Conservation (phyloP, 2,888 invertebrate species). For the Nomada fucata region DNA sequence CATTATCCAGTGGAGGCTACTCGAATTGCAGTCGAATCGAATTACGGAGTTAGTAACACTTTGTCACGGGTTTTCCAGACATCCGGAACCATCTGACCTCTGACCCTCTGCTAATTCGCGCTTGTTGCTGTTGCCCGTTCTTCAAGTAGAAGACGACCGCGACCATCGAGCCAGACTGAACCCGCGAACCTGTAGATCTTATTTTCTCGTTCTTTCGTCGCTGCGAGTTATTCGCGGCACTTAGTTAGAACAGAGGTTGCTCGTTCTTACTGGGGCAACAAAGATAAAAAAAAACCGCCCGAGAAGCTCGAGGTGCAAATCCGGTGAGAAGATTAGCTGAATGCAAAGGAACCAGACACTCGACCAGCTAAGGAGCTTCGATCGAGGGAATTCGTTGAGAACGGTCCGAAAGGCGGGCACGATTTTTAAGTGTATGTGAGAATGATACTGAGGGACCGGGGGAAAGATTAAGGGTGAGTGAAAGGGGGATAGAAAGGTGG, state of each 20-base stretch:
- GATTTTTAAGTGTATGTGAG: slow-evolving; percentile 51
- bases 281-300: slow-evolving; percentile 14
- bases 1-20: slow-evolving; percentile 43
- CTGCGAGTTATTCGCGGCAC: slow-evolving; percentile 28
- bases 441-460: slow-evolving; percentile 12
- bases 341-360: slow-evolving; percentile 60
- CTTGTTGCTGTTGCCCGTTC: neutral
- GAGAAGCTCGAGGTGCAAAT: slow-evolving; percentile 49
- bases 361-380: slow-evolving; percentile 40
- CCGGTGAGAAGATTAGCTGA: slow-evolving; percentile 67
- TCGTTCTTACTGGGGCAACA: slow-evolving; percentile 4
- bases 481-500: slow-evolving; percentile 1
- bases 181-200: neutral
- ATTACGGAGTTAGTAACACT: slow-evolving; percentile 58
- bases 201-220: neutral
- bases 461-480: neutral
- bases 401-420: slow-evolving; percentile 19
- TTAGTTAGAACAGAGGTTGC: slow-evolving; percentile 37
- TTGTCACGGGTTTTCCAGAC: slow-evolving; percentile 49
- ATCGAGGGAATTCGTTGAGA: slow-evolving; percentile 25
- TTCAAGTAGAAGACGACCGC: neutral
- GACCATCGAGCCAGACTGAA: slow-evolving; percentile 20
- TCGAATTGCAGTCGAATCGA: slow-evolving; percentile 45
- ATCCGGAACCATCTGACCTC: slow-evolving; percentile 5
- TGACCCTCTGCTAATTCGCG: slow-evolving; percentile 34